Evolutionary conservation across 2,113 vertebrate genomes (phyloP).

Genomic region (Thryonomys swinderianus): DNA sequence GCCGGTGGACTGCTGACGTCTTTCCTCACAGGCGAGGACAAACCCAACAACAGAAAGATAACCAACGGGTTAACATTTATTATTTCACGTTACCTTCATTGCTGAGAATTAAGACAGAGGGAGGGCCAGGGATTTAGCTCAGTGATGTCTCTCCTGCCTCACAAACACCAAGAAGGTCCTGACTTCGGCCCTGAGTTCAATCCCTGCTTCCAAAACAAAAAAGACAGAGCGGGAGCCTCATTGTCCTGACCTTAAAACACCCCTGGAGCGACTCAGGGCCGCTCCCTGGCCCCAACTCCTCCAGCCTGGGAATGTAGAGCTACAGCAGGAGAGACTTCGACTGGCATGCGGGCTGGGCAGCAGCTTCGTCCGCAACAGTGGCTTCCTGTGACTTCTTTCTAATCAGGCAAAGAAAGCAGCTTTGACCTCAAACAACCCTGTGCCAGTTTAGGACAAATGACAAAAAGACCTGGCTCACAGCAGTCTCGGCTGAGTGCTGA

Average conservation of each 20-base stretch:
- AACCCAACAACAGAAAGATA: background rate
- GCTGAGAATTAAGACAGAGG: background rate
- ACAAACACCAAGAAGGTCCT: too few relatives aligned
- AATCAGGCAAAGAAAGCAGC: background rate
- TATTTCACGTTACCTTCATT: background rate
- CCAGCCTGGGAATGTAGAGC: background rate
- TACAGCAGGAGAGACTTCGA: background rate
- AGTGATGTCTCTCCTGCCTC: too few relatives aligned
- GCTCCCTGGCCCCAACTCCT: background rate
- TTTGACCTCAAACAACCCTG: background rate
- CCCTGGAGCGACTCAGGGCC: too few relatives aligned
- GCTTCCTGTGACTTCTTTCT: too few relatives aligned
- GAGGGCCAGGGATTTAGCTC: too few relatives aligned
- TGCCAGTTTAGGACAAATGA: background rate
- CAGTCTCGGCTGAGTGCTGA: background rate
- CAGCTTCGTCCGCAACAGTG: background rate
- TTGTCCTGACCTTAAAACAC: background rate
- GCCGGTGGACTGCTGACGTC: too few relatives aligned
- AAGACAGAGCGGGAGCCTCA: background rate
- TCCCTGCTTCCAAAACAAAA: too few relatives aligned
- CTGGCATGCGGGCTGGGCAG: background rate
- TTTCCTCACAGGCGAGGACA: background rate
- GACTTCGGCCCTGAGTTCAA: too few relatives aligned
- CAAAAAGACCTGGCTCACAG: background rate
- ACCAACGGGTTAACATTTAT: background rate